Conservation (phyloP, 2,113 vertebrate species). For the Albula glossodonta region DNA sequence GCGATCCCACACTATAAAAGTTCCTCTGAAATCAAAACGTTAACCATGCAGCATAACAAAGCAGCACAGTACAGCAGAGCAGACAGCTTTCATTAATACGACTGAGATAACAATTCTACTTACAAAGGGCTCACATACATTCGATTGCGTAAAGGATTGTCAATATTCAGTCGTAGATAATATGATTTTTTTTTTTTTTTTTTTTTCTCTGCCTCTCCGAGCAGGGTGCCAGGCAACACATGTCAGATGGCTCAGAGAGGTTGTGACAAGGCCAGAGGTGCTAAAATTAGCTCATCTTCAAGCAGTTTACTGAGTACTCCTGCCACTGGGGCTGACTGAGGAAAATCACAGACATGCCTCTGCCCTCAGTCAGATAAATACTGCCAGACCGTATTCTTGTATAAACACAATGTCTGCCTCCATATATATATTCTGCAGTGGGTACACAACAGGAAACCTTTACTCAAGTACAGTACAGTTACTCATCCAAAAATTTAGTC, state of each 20-base stretch:
- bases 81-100: too few species aligned
- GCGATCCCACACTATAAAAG: neutral
- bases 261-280: slow-evolving; percentile 1
- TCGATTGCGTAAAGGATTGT: too few species aligned
- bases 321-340: neutral
- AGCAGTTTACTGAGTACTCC: neutral
- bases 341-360: neutral
- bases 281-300: slow-evolving; percentile 23
- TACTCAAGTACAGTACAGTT: too few species aligned
- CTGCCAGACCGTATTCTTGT: too few species aligned
- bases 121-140: too few species aligned
- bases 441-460: too few species aligned
- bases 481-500: too few species aligned
- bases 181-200: too few species aligned
- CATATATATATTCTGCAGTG: too few species aligned
- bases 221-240: neutral
- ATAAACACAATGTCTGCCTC: too few species aligned
- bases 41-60: neutral
- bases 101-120: too few species aligned
- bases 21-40: neutral
- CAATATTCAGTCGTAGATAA: neutral
- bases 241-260: neutral
- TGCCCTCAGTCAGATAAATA: too few species aligned
- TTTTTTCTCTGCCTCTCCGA: neutral
- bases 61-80: neutral